Evolutionary conservation across 2,797 vertebrate genomes (phyloP), one percentile per base, ranked within the genome.

Genomic region (Fundulus diaphanus): DNA sequence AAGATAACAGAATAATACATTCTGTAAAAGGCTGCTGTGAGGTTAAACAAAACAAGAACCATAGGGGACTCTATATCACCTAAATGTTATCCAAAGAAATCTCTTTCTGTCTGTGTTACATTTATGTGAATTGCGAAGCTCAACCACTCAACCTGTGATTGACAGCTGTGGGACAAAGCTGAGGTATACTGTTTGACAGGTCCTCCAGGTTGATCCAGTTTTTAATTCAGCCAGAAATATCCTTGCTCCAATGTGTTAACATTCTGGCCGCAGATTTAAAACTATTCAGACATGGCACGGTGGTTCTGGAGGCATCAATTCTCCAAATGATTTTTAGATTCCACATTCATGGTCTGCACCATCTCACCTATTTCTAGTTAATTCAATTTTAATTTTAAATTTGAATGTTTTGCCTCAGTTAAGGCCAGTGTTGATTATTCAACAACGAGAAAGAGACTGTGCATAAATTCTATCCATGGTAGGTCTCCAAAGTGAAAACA

Each of bases 181-280:
- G 51, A 51, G 54, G 44, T 73, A 59, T 42, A 42, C 72, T 44
- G 78, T 52, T 78, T 54, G 59, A 71, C 31, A 56, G 54, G 74
- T 77, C 66, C 68, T 81, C 18, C 20, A 79, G 68, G 27, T 44
- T 46, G 46, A 61, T 68, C 79, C 27, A 78, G 54, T 79, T 72
- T 31, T 31, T 73, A 74, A 73, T 61, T 52, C 52, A 65, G 51
- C 16, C 52, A 79, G 52, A 73, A 33, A 35, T 81, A 65, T 61
- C 70, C 79, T 77, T 84, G 66, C 77, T 69, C 46, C n/a, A 74
- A 35, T 63, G 35, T 52, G 44, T 81, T 74, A 54, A 66, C 49
- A 54, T 74, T 77, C 65, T 72, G 37, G n/a, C 35, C 61, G 68
- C n/a, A 22, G 52, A 46, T 63, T 68, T 63, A 35, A 51, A 59